These are phyloP conservation scores for Anhinga rufa DNA, from an alignment of 2,113 vertebrate species.

Conservation along the genomic window DNA sequence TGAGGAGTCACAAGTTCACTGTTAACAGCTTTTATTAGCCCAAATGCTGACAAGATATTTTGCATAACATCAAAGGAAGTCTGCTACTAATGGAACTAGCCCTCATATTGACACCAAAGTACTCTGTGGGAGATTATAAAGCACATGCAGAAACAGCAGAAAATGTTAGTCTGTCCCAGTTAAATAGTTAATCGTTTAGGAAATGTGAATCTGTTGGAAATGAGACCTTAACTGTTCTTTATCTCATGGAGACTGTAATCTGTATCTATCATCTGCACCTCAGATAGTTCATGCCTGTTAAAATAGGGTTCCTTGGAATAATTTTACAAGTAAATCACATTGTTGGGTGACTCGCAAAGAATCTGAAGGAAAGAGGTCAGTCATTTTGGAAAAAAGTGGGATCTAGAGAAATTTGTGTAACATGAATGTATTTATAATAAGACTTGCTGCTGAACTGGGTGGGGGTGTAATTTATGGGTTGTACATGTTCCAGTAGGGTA, in stretches of 20 bases:
- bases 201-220: background rate
- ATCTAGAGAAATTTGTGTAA: background rate
- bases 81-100: background rate
- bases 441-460: background rate
- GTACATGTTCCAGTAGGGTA: background rate
- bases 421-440: background rate
- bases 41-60: background rate
- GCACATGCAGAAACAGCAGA: background rate
- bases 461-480: background rate
- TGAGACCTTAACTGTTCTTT: background rate
- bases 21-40: conserved; percentile 12
- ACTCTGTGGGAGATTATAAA: background rate
- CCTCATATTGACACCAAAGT: background rate
- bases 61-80: background rate
- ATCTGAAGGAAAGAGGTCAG: background rate
- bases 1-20: background rate
- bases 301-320: background rate
- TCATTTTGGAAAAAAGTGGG: background rate
- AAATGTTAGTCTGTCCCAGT: background rate
- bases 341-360: background rate
- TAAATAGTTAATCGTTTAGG: background rate
- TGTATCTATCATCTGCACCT: background rate
- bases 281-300: background rate
- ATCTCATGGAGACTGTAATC: background rate
- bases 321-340: background rate